These are phyloP conservation scores for Hydrophis major DNA, from an alignment of 2,797 vertebrate species.

Conservation along the genomic window DNA sequence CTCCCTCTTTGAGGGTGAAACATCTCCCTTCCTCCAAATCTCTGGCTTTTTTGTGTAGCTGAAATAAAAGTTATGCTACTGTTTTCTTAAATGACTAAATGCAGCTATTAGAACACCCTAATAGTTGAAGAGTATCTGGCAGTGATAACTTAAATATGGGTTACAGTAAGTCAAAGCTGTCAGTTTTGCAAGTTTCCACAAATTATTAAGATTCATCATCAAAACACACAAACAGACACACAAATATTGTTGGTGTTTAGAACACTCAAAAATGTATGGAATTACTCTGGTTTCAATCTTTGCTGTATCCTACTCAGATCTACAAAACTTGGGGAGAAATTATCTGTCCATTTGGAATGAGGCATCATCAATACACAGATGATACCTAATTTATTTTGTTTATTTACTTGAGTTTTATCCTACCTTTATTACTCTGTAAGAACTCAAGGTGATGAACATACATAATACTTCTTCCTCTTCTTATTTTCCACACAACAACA, in stretches of 20 bases:
- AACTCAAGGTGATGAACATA: too few species aligned
- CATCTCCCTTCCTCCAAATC: not conserved
- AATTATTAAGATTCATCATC: not conserved
- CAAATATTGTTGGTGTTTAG: not conserved
- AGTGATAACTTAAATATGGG: not conserved
- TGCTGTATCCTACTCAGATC: not conserved
- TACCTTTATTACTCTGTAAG: too few species aligned
- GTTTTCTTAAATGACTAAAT: conserved; percentile 3
- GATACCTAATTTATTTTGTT: not conserved
- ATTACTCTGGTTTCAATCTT: not conserved
- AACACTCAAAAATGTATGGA: not conserved
- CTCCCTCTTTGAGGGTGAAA: not conserved
- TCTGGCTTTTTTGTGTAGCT: not conserved
- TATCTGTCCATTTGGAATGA: not conserved
- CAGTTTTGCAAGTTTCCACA: not conserved
- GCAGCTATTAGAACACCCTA: not conserved
- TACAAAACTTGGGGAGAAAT: not conserved
- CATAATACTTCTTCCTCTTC: too few species aligned
- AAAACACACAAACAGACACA: not conserved
- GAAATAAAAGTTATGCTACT: conserved; percentile 14
- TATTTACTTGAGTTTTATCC: not conserved
- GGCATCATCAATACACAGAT: not conserved
- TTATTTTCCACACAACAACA: too few species aligned
- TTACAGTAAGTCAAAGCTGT: not conserved
- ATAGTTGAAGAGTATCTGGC: not conserved